A percentile compares a stretch with the other conserved stretches of the same genome.
Evolutionary conservation across 1,140 invertebrate species (phyloP).

Genomic region (Halictus rubicundus): DNA sequence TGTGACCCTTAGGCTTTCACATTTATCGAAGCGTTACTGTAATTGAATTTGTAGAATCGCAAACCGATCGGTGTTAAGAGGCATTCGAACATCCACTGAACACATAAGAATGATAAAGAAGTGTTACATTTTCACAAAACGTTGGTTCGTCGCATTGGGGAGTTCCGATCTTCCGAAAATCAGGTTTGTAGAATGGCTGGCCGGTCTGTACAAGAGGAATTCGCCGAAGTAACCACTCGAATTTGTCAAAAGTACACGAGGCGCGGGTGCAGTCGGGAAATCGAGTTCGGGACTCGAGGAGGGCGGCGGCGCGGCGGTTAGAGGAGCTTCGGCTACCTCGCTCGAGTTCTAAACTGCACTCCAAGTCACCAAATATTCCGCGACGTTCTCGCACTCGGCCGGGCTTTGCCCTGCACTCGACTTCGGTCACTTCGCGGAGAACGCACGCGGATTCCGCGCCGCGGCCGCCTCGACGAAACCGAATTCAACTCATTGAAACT

Average conservation of each 20-base stretch:
- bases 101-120: too few relatives aligned
- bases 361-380: constrained; percentile 57
- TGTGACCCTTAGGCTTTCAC: too few relatives aligned
- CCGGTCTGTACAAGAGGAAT: background rate
- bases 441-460: constrained; percentile 36
- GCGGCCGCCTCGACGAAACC: background rate
- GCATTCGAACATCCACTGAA: too few relatives aligned
- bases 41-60: too few relatives aligned
- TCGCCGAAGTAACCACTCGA: background rate
- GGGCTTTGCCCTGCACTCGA: constrained; percentile 52
- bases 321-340: background rate
- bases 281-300: background rate
- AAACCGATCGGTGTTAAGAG: too few relatives aligned
- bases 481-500: constrained; percentile 46
- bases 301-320: background rate
- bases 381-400: constrained; percentile 53
- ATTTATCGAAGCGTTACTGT: too few relatives aligned
- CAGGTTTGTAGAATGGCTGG: background rate
- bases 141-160: too few relatives aligned
- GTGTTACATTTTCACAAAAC: too few relatives aligned
- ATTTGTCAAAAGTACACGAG: constrained; percentile 39
- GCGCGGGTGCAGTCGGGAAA: background rate
- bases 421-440: constrained; percentile 46
- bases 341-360: constrained; percentile 56
- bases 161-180: too few relatives aligned